These are phyloP conservation scores for Enteromius anoplus DNA, from an alignment of 2,797 vertebrate species.

Conservation along the genomic window DNA sequence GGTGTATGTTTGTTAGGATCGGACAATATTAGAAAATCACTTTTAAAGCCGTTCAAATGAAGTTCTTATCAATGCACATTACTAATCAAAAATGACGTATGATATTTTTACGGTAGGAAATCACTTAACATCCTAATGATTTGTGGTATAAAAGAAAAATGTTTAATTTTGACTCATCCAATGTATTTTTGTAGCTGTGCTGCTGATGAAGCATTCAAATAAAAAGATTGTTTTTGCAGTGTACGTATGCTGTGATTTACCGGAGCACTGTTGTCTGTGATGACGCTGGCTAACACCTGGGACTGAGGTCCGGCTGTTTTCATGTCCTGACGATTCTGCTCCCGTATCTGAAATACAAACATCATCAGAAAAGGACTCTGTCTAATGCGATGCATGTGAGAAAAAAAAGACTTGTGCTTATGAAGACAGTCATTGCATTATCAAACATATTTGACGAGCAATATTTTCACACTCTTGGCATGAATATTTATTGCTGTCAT, in stretches of 20 bases:
- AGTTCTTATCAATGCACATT: no score
- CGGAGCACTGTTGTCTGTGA: slow-evolving; percentile 86
- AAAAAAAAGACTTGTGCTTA: not conserved
- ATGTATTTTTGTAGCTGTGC: no score
- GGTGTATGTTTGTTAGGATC: no score
- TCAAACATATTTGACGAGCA: not conserved
- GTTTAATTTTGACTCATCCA: no score
- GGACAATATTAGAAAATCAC: no score
- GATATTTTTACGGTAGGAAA: no score
- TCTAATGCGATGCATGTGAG: not conserved
- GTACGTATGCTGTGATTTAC: slow-evolving; percentile 67
- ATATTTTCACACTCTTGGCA: not conserved
- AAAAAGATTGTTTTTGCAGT: no score
- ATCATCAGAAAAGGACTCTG: not conserved
- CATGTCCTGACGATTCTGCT: slow-evolving; percentile 95
- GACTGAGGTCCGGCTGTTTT: slow-evolving; percentile 96
- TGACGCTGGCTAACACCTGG: slow-evolving; percentile 90
- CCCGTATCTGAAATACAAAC: slow-evolving; percentile 83
- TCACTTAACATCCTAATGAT: no score
- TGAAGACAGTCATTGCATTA: not conserved
- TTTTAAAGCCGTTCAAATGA: no score
- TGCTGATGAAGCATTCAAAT: no score
- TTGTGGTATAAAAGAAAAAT: not conserved
- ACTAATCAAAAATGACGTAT: no score
- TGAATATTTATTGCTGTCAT: not conserved